Evolutionary conservation across 1,140 invertebrate genomes (phyloP).

Genomic region (Goniozus legneri): DNA sequence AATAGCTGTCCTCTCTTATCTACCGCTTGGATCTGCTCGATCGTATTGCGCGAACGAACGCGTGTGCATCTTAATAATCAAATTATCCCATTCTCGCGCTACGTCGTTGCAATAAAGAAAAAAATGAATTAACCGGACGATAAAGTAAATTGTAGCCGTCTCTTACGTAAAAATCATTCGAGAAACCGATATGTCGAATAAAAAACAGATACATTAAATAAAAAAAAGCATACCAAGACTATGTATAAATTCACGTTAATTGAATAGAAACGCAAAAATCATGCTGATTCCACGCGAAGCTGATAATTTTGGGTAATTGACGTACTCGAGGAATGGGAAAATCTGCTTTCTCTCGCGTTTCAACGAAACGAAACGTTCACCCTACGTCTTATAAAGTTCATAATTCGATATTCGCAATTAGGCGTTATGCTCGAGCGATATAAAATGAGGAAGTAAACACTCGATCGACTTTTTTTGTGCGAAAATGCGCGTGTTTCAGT

Average conservation of each 20-base stretch:
- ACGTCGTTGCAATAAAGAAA: background rate
- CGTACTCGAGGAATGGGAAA: no score
- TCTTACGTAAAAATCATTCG: no score
- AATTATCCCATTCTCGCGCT: background rate
- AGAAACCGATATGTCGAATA: background rate
- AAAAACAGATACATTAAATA: background rate
- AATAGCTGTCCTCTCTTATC: background rate
- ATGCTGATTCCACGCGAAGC: no score
- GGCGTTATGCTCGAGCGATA: no score
- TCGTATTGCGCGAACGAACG: no score
- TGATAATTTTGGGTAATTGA: no score
- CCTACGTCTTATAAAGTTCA: background rate
- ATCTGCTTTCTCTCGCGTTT: background rate
- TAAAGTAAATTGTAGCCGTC: background rate
- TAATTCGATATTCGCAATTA: no score
- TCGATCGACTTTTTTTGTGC: background rate
- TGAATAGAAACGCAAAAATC: no score
- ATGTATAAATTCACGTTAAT: no score
- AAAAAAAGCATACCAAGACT: no score
- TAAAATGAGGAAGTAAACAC: no score
- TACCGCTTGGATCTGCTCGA: background rate
- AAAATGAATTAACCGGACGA: background rate
- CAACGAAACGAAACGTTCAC: background rate
- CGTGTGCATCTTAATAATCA: background rate
- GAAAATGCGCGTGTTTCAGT: conserved; percentile 1